Conservation (phyloP, 2,888 invertebrate genomes). For the Drosophila crucigera region DNA sequence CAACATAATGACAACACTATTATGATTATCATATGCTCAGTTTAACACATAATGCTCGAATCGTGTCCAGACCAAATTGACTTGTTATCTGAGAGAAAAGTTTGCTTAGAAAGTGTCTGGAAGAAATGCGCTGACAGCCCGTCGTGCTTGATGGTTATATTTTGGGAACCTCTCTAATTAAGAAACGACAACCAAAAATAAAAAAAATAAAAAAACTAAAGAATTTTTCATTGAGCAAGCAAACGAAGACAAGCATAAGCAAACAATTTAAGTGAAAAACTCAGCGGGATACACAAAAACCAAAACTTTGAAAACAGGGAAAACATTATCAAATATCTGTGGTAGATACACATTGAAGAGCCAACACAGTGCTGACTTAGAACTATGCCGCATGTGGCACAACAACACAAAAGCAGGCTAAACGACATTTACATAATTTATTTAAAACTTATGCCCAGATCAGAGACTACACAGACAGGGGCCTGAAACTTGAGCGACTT, state of each 20-base stretch:
- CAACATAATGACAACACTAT: slow-evolving; percentile 14
- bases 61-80: slow-evolving; percentile 49
- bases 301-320: slow-evolving; percentile 13
- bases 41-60: slow-evolving; percentile 35
- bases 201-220: slow-evolving; percentile 16
- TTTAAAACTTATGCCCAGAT: slow-evolving; percentile 50
- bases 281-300: slow-evolving; percentile 33
- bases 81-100: slow-evolving; percentile 51
- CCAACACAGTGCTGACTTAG: slow-evolving; percentile 40
- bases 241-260: slow-evolving; percentile 27
- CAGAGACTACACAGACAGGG: slow-evolving; percentile 9
- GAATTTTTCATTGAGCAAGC: slow-evolving; percentile 54
- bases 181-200: slow-evolving; percentile 30
- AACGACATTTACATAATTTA: slow-evolving; percentile 63
- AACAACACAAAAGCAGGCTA: slow-evolving; percentile 34
- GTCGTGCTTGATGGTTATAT: slow-evolving; percentile 33
- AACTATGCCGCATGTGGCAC: slow-evolving; percentile 54
- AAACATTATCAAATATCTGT: slow-evolving; percentile 50
- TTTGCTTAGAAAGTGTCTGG: slow-evolving; percentile 59
- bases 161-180: slow-evolving; percentile 42
- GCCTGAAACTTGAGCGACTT: slow-evolving; percentile 50
- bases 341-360: slow-evolving; percentile 12
- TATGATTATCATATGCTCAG: slow-evolving; percentile 29
- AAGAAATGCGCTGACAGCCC: slow-evolving; percentile 40
- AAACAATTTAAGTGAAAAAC: slow-evolving; percentile 58